Percentiles rank a stretch among this genome's conserved stretches.
Conservation (phyloP, 2,113 vertebrate species). For the Oncorhynchus masou region DNA sequence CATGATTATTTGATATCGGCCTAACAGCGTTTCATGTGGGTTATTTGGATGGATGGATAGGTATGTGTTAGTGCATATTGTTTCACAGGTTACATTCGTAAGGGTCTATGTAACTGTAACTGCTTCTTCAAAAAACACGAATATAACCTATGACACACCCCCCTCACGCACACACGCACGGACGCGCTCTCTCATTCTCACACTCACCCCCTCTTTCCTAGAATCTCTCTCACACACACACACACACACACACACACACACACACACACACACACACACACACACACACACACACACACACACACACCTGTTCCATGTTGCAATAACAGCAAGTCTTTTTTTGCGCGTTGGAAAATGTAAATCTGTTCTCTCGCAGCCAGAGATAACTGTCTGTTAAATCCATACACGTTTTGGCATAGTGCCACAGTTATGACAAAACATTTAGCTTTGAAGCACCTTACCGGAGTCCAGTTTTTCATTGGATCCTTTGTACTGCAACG, state of each 20-base stretch:
- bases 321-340: constrained; percentile 27
- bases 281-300: constrained; percentile 14
- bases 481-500: constrained; percentile 11
- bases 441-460: constrained; percentile 29
- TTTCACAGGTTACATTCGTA: background rate
- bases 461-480: constrained; percentile 7
- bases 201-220: constrained; percentile 22
- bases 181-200: constrained; percentile 22
- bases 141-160: constrained; percentile 9
- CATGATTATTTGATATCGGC: constrained; percentile 35
- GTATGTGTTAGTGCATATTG: background rate
- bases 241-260: too few species aligned
- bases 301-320: constrained; percentile 72
- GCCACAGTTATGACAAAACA: constrained; percentile 29
- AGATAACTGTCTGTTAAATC: constrained; percentile 29
- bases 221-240: constrained; percentile 1
- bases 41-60: background rate
- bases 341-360: constrained; percentile 39
- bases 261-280: background rate
- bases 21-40: background rate
- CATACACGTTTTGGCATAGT: constrained; percentile 26
- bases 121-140: constrained; percentile 9
- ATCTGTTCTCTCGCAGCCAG: constrained; percentile 41
- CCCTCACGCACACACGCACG: constrained; percentile 11
- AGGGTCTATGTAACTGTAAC: constrained; percentile 17